Conservation (phyloP, 2,888 invertebrate genomes). For the Deilephila porcellus region DNA sequence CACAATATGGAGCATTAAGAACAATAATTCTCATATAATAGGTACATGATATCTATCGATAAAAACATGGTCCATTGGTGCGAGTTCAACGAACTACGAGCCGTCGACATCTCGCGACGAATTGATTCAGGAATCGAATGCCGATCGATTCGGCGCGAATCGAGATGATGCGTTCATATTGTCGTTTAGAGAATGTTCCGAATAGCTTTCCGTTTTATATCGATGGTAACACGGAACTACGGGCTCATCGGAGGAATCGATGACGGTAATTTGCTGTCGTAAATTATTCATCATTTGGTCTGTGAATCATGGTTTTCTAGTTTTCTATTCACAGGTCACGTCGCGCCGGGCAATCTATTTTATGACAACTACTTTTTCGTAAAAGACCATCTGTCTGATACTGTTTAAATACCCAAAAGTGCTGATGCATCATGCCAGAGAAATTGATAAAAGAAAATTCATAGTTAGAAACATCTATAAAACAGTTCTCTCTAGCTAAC, state of each 20-base stretch:
- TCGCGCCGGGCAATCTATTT: no score
- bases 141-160: conserved; percentile 56
- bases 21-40: conserved; percentile 14
- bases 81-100: conserved; percentile 49
- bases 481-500: no score
- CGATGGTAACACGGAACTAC: conserved; percentile 9
- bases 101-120: conserved; percentile 61
- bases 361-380: no score
- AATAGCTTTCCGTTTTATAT: conserved; percentile 20
- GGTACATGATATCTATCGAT: not conserved
- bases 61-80: conserved; percentile 26
- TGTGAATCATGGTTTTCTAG: no score
- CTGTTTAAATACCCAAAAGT: no score
- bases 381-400: no score
- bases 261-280: no score
- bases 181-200: conserved; percentile 20
- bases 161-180: conserved; percentile 25
- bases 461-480: no score
- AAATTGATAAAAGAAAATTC: no score
- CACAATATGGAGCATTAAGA: not conserved
- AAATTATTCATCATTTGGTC: no score
- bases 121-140: conserved; percentile 76
- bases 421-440: no score
- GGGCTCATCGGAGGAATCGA: not conserved
- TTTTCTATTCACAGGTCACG: no score